phyloP scores from a whole-genome alignment of 2,888 invertebrate genomes.

The Opisthograptis luteolata region DNA sequence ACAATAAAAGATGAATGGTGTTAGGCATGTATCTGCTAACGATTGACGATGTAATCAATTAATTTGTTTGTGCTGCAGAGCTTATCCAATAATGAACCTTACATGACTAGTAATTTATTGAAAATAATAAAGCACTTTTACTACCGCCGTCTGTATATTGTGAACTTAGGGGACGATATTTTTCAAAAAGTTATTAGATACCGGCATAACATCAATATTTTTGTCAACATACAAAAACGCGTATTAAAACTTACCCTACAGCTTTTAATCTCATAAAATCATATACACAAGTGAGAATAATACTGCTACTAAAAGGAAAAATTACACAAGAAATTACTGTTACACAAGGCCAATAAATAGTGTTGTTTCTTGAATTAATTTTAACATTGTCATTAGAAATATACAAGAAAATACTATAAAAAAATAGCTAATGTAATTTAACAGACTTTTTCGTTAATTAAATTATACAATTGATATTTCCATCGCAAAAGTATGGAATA shows the following conservation, averaged over 20 bases:
- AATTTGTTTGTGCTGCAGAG: conserved; percentile 7
- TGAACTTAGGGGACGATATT: neutral
- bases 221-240: neutral
- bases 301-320: conserved; percentile 51
- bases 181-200: neutral
- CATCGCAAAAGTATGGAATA: conserved; percentile 11
- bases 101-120: conserved; percentile 34
- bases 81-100: conserved; percentile 22
- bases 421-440: conserved; percentile 1
- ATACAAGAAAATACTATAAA: conserved; percentile 21
- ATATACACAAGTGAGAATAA: conserved; percentile 58
- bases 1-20: conserved; percentile 13
- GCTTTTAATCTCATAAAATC: conserved; percentile 47
- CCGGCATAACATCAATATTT: conserved; percentile 18
- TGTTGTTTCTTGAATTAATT: conserved; percentile 7
- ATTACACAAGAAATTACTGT: conserved; percentile 14
- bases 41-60: conserved; percentile 4
- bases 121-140: conserved; percentile 2
- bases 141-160: no score
- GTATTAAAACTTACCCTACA: conserved; percentile 38
- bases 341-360: conserved; percentile 20
- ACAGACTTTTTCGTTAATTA: conserved; percentile 10
- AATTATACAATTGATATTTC: no score
- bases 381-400: conserved; percentile 17
- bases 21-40: conserved; percentile 26